Base-by-base conservation (phyloP, 2,113 vertebrate genomes). In the Diphyllodes magnificus region DNA sequence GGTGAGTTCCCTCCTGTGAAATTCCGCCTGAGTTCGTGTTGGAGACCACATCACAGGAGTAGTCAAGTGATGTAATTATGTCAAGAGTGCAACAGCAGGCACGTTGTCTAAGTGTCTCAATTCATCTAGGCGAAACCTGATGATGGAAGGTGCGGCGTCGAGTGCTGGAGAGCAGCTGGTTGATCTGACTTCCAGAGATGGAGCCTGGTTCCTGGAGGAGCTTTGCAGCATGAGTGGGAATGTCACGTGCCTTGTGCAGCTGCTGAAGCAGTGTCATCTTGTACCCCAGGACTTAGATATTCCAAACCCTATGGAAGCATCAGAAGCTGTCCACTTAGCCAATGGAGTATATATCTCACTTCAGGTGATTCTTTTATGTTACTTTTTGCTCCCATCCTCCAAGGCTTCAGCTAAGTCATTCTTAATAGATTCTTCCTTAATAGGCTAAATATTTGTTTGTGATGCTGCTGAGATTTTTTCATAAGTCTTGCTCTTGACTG, bases 161-260 rank as follows among this genome's bases (percentile, higher is more conserved):
- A 99, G 99, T 57, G 99, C 99, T 7, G 99, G 99, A 40, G 99
- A 99, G 82, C 99, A 99, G 53, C 98, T 99, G 77, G 98, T 99
- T 18, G 99, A 99, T 86, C 95, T 99, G 92, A 99, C 98, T 4
- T 99, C 99, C 9, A 98, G 99, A 37, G 99, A 99, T 40, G 99
- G 99, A 65, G 98, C 99, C 31, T 99, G 99, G 99, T 99, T 99
- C 95, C 93, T 99, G 95, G 99, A 99, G 93, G 99, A 99, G 97
- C 98, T 99, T 10, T 99, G 99, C 96, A 99, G 99, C 88, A 99
- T 99, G 99, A 99, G 98, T 6, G 99, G 99, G 18, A 99, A 99
- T 35, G 98, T 99, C 84, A 98, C 98, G 0, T 99, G 98, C 49
- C 97, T 99, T 57, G 97, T 99, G 39, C 99, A 99, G 65, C 96